Base-by-base conservation (phyloP, 2,888 invertebrate genomes). In the Meiosimyza platycephala region DNA sequence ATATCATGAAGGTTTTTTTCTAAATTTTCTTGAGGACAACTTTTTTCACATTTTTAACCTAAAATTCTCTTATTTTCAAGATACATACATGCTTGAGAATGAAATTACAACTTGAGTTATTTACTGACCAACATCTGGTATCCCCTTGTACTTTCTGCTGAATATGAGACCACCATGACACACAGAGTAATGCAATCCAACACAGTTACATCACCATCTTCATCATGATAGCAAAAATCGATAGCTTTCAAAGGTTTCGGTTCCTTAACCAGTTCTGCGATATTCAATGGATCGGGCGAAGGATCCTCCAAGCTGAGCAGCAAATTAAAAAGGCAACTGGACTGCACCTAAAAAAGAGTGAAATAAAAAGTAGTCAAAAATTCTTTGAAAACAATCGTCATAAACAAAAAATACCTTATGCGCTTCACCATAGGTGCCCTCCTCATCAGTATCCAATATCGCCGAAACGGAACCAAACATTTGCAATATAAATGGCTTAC, bases 381-480 rank as follows among this genome's bases (percentile, higher is more conserved):
- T 16, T 52, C 52, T 2, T 12, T 12, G 28, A 28, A 1, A 50
- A 54, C 11, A 15, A 33, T 64, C 13, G 2, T 18, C 40, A 12
- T 47, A n/a, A 33, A 22, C 28, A 28, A 2, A 22, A 28, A 52
- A 59, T 83, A 95, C 96, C 88, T 96, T 95, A 85, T 96, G 96
- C 0, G 97, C 96, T 88, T 97, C 96, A 6, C 97, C 97, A 83
- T 93, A 95, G 6, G 93, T 91, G 50, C 95, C 93, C 77, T 93
- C 92, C 82, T 95, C 95, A 80, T 95, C 95, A 0, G 95, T 96
- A 84, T 99, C 98, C 79, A 99, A 89, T 84, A 98, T 95, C 2
- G 97, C 96, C 0, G 99, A 98, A 0, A 98, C 95, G 4, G 98
- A 97, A 2, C 99, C 99, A 88, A 99, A 99, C 97, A 99, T 97